These are phyloP conservation scores for Varanus komodoensis DNA, from an alignment of 2,113 vertebrate species.

Conservation along the genomic window DNA sequence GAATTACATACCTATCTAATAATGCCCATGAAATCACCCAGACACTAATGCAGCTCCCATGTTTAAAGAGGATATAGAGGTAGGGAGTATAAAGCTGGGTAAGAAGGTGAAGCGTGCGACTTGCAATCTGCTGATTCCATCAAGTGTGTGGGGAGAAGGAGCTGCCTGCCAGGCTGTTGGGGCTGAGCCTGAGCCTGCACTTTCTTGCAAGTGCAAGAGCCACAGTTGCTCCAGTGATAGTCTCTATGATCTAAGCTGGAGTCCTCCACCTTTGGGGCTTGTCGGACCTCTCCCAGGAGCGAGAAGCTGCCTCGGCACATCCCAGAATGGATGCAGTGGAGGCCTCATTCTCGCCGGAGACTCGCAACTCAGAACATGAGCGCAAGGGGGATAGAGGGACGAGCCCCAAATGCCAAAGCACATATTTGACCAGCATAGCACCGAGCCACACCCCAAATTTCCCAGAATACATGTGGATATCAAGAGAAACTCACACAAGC, in stretches of 20 bases:
- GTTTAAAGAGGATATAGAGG: not conserved
- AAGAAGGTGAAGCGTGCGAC: not conserved
- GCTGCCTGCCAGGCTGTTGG: not conserved
- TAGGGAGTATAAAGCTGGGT: not conserved
- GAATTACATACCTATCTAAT: constrained; percentile 17
- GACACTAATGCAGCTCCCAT: not conserved
- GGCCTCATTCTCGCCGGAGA: not conserved
- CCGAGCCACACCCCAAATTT: no score
- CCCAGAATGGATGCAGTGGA: not conserved
- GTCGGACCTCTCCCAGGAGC: not conserved
- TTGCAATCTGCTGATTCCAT: not conserved
- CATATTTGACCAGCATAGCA: not conserved
- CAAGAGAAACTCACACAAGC: no score
- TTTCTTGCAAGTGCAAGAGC: not conserved
- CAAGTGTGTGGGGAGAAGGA: not conserved
- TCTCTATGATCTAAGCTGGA: not conserved
- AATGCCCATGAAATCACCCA: constrained; percentile 2
- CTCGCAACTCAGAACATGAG: not conserved
- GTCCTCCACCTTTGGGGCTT: no score
- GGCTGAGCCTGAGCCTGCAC: not conserved
- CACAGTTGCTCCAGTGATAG: not conserved
- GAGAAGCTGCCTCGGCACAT: not conserved
- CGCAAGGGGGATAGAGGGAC: not conserved
- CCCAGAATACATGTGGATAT: no score
- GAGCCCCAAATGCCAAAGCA: not conserved